Base-by-base conservation (phyloP, 2,888 invertebrate species). In the Tuberolachnus salignus region DNA sequence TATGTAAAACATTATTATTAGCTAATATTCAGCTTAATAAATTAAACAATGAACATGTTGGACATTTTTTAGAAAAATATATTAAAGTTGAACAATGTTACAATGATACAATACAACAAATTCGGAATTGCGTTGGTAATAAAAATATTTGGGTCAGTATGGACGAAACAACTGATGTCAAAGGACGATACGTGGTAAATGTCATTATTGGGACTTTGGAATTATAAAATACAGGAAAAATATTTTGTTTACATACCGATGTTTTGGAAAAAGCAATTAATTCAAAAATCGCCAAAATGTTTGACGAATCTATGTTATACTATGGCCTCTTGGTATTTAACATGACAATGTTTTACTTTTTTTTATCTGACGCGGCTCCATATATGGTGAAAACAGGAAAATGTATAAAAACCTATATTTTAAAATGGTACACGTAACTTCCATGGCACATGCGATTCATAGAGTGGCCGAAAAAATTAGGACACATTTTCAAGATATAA, bases 381-480 rank as follows among this genome's bases (percentile, higher is more conserved):
- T 83, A 84, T 73, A 84, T 84, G 83, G 55, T 83, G 44, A 83
- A 83, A 81, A 82, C 83, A 51, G 82, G 75, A 23, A 71, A 80
- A 74, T 82, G 81, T 64, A 78, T 84, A 51, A 83, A 82, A 81
- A 80, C 34, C 34, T 6, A 34, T 34, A 4, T 34, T 34, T 6
- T 34, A 34, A 34, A 34, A 34, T 34, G 34, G 6, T 34, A 34
- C 34, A 34, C 34, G 34, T 34, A 34, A 34, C 34, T 34, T 34
- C 3, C 34, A 3, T 34, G 34, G 34, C 34, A 34, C 34, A 6
- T 34, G 34, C 34, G 34, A 34, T 34, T 34, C 34, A 34, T 34
- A 34, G 34, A 34, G 34, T 34, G 34, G 34, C 34, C 34, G 34
- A 34, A 34, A 6, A 34, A 34, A 34, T 34, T 34, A 6, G 34